Evolutionary conservation across 2,888 invertebrate species (phyloP), one percentile per base, ranked within the genome.

Genomic region (Parnassius orleans): DNA sequence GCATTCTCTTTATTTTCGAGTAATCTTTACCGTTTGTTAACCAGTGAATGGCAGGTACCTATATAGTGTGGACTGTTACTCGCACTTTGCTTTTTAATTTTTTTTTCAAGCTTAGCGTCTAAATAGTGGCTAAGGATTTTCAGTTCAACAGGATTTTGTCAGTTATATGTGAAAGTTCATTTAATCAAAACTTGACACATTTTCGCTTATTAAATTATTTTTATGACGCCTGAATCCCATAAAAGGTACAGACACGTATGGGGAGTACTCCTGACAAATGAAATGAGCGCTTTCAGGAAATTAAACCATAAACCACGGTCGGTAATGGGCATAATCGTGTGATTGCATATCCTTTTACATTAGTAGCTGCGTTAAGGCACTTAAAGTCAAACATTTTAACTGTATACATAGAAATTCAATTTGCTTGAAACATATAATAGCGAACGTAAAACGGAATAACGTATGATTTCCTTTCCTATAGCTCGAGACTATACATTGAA

Each of bases 271-370:
- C 73, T 77, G 76, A 79, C 80, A 79, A 82, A 84, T 81, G 81
- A 77, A 82, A 81, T 77, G 80, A 71, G 71, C 69, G 77, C 83
- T 80, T 81, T 83, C 87, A 89, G 90, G 90, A 90, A 90, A 90
- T 90, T 87, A 90, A 87, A 82, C 83, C 80, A 86, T 89, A 86
- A 88, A 86, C 72, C 71, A 69, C 71, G 76, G 72, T 76, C 69
- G 68, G 77, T 81, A 82, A 86, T 79, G 79, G 76, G 66, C 72
- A 80, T 81, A 80, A 77, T 84, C 73, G 77, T 74, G 72, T 73
- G 72, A 73, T 74, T 78, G 75, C 78, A 72, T 76, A 75, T 75
- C 72, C 75, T 73, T 76, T 66, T 62, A 53, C 64, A 74, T 74
- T 63, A 63, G 58, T 67, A 71, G 65, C 60, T 66, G 60, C 57